These are phyloP conservation scores for Caenorhabditis panamensis DNA, from an alignment of 2,888 invertebrate species.

Conservation along the genomic window DNA sequence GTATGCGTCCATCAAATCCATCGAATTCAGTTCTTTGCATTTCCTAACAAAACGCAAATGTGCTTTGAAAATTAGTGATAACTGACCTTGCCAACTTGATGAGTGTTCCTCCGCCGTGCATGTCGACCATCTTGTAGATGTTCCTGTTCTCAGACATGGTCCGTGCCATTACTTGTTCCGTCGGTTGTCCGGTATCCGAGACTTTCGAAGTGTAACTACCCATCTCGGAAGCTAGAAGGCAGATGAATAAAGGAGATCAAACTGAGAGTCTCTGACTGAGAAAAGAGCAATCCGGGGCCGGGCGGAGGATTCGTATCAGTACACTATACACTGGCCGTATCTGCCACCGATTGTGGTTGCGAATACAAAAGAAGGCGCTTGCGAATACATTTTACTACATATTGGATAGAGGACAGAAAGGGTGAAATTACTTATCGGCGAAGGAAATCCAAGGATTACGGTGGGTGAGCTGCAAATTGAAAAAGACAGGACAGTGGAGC, in stretches of 20 bases:
- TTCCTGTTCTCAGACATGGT: conserved; percentile 30
- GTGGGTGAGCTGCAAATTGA: background rate
- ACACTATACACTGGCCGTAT: conserved; percentile 31
- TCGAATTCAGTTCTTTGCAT: conserved; percentile 51
- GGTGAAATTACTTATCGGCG: conserved; percentile 16
- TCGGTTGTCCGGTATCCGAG: conserved; percentile 1
- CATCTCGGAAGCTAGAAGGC: conserved; percentile 10
- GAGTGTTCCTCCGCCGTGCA: conserved; percentile 93
- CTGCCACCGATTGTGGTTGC: conserved; percentile 29
- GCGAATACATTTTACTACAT: conserved; percentile 49
- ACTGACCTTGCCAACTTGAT: conserved; percentile 87
- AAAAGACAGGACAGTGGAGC: background rate
- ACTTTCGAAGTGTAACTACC: conserved; percentile 22
- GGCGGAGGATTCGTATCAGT: conserved; percentile 11
- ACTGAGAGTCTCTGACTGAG: conserved; percentile 19
- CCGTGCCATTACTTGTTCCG: conserved; percentile 23
- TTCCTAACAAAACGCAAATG: conserved; percentile 24
- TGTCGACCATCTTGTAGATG: conserved; percentile 91
- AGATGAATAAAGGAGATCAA: background rate
- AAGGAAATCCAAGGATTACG: background rate
- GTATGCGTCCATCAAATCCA: conserved; percentile 62
- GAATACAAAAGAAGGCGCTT: conserved; percentile 34
- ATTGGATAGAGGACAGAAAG: conserved; percentile 42
- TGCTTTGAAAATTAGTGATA: background rate
- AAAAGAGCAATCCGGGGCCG: conserved; percentile 28